Conservation (phyloP, 2,113 vertebrate species). For the Aegithalos caudatus region DNA sequence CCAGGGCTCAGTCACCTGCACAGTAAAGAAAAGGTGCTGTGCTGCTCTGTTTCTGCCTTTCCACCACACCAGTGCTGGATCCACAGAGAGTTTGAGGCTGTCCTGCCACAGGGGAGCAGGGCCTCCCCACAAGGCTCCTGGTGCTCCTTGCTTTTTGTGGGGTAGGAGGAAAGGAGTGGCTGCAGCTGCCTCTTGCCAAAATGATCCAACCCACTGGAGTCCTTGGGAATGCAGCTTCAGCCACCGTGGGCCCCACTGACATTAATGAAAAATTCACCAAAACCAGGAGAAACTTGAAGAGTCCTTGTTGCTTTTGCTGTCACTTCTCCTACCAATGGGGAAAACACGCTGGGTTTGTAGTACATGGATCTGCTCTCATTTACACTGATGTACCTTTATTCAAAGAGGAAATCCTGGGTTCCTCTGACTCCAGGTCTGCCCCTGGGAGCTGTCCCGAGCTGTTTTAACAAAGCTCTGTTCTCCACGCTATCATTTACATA, state of each 20-base stretch:
- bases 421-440: background rate
- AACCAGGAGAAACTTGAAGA: background rate
- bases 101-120: background rate
- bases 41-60: background rate
- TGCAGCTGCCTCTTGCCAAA: background rate
- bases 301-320: background rate
- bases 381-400: slow-evolving; percentile 11
- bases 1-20: background rate
- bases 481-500: slow-evolving; percentile 21
- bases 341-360: background rate
- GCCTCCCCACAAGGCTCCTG: rapidly evolving
- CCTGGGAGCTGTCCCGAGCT: background rate
- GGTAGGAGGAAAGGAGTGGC: rapidly evolving
- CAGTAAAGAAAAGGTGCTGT: background rate
- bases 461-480: slow-evolving; percentile 39
- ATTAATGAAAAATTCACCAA: background rate
- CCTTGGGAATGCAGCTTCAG: background rate
- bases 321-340: background rate
- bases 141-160: background rate
- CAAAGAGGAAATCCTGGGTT: slow-evolving; percentile 42
- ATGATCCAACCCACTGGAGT: background rate
- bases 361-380: slow-evolving; percentile 20
- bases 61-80: rapidly evolving
- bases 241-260: background rate
- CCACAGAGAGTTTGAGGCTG: background rate